These are phyloP conservation scores for Eumacrocentrus americanus DNA, from an alignment of 2,888 invertebrate genomes.

Conservation along the genomic window DNA sequence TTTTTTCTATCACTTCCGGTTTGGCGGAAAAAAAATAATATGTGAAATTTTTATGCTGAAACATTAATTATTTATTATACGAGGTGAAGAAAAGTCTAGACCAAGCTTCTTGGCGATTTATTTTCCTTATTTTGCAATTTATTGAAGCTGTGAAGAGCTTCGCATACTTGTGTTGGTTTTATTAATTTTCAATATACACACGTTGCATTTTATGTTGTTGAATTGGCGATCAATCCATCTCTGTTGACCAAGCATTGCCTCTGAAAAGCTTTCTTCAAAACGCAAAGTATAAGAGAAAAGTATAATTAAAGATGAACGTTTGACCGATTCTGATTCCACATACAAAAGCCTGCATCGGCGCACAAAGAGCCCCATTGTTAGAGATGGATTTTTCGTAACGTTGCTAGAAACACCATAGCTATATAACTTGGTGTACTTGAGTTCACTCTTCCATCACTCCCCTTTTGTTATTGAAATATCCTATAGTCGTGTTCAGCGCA, in stretches of 20 bases:
- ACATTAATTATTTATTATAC: too few species aligned
- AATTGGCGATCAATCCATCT: slow-evolving; percentile 5
- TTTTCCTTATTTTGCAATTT: background rate
- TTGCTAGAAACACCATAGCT: slow-evolving; percentile 10
- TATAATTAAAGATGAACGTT: too few species aligned
- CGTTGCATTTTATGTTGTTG: background rate
- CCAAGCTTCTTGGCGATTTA: too few species aligned
- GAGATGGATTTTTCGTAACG: slow-evolving; percentile 28
- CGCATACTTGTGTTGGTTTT: background rate
- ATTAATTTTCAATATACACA: background rate
- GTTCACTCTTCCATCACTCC: slow-evolving; percentile 4
- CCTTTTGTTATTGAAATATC: background rate
- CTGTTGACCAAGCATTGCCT: background rate
- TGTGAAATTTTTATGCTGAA: too few species aligned
- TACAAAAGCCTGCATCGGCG: too few species aligned
- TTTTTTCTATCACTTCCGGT: too few species aligned
- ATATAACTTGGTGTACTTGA: background rate
- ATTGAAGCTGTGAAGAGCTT: background rate
- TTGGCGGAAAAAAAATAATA: too few species aligned
- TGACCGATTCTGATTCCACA: too few species aligned
- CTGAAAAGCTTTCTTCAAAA: background rate
- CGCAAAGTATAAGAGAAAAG: too few species aligned
- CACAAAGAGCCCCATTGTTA: slow-evolving; percentile 24
- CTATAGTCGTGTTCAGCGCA: background rate
- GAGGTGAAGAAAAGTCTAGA: too few species aligned